Evolutionary conservation across 2,888 invertebrate species (phyloP), one percentile per base, ranked within the genome.

Genomic region (Drosophila recens): DNA sequence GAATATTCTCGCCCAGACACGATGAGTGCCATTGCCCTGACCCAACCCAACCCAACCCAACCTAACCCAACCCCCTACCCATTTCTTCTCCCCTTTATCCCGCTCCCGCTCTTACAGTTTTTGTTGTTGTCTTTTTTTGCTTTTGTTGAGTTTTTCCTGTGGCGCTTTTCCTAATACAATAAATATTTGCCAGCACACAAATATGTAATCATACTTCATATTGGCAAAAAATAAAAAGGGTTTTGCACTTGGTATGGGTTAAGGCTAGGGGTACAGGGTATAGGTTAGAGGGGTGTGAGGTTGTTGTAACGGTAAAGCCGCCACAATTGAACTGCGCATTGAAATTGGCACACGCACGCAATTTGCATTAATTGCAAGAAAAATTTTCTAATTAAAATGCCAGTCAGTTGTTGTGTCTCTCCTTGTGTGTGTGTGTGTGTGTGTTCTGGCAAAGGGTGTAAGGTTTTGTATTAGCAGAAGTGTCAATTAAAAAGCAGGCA

Each of bases 381-480:
- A 84, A 86, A 86, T 86, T 88, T 90, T 90, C 88, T 86, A 90
- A 90, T 90, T 90, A 90, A 90, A 90, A 90, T 90, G 88, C 87
- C 88, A 80, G 87, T 88, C 90, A 89, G 78, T 79, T 67, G 67
- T 63, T 54, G 27, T 43, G 20, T 11, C 4, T 58, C 17, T 30
- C 17, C 8, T 8, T 30, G 27, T 5, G 27, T 6, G 27, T 27
- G 27, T 45, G 9, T 53, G 51, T 57, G 43, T 58, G 0, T 15
- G 40, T 38, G 30, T 5, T 33, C 33, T 33, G 33, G 10, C n/a
- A 15, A 4, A 13, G 33, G 23, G 11, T 30, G 11, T 36, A 48
- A 40, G 51, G 52, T 53, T 49, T 59, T 46, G 80, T 88, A 86
- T 90, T 89, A 89, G 83, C 81, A 89, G 80, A 90, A 90, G 90